phyloP scores from a whole-genome alignment of 1,140 invertebrate species.

The Trachymyrmex cornetzi region DNA sequence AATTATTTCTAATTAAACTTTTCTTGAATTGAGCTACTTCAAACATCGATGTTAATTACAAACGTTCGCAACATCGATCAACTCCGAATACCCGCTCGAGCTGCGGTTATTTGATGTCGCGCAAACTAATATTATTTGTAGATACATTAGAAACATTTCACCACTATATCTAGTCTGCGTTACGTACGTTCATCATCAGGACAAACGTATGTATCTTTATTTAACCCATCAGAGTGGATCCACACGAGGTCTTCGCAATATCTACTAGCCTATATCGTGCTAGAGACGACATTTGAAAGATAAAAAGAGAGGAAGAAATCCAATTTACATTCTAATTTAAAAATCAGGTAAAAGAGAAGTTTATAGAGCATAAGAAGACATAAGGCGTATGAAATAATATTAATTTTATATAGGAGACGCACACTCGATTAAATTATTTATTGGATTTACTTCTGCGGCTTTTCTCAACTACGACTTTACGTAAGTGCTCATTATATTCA shows the following conservation, averaged over 20 bases:
- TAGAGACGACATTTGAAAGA: slow-evolving; percentile 1
- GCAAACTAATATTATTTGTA: slow-evolving; percentile 43
- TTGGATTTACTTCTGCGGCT: neutral
- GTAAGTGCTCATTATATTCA: neutral
- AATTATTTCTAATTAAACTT: slow-evolving; percentile 18
- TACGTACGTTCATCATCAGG: neutral
- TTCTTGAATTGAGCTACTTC: slow-evolving; percentile 21
- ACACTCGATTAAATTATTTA: neutral
- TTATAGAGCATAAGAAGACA: neutral
- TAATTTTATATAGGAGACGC: neutral
- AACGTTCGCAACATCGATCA: slow-evolving; percentile 15
- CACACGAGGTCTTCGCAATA: too few relatives aligned
- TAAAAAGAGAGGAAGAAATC: neutral
- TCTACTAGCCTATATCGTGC: neutral
- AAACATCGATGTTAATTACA: slow-evolving; percentile 26
- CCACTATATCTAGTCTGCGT: neutral
- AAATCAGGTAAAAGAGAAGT: too few relatives aligned
- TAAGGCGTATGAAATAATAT: neutral
- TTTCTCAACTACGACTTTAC: neutral
- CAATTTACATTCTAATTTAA: neutral
- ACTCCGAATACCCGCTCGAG: neutral
- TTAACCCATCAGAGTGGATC: neutral
- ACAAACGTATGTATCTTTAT: slow-evolving; percentile 24
- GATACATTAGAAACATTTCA: slow-evolving; percentile 22
- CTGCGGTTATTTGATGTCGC: slow-evolving; percentile 21